phyloP scores from a whole-genome alignment of 2,797 vertebrate genomes.

The Micrastur ruficollis region DNA sequence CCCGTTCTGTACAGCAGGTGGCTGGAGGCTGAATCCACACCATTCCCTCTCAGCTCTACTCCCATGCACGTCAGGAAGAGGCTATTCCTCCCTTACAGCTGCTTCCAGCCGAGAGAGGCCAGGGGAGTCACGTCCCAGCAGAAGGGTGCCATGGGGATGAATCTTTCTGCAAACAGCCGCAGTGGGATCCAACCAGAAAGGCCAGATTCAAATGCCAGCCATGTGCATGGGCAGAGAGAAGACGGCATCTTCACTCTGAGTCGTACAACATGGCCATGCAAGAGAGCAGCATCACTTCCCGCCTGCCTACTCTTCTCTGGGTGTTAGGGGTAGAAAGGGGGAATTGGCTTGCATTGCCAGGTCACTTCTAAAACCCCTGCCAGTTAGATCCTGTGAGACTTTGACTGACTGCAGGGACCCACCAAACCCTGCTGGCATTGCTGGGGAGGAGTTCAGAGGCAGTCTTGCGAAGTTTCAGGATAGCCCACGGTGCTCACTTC shows the following conservation, averaged over 20 bases:
- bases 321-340: not conserved
- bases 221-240: not conserved
- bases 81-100: constrained; percentile 10
- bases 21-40: constrained; percentile 30
- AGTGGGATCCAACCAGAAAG: not conserved
- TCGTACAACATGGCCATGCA: not conserved
- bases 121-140: not conserved
- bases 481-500: not conserved
- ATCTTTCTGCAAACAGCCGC: not conserved
- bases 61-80: not conserved
- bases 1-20: constrained; percentile 40
- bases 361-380: not conserved
- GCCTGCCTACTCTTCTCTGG: not conserved
- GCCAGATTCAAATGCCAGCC: not conserved
- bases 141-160: not conserved
- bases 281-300: not conserved
- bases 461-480: not conserved
- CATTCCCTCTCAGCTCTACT: constrained; percentile 27
- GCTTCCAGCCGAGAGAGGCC: not conserved
- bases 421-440: not conserved
- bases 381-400: not conserved
- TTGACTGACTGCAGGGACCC: not conserved
- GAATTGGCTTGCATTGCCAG: not conserved
- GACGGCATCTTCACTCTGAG: not conserved
- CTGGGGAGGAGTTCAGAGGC: not conserved